phyloP scores from a whole-genome alignment of 1,140 invertebrate genomes.

The Eufriesea mexicana region DNA sequence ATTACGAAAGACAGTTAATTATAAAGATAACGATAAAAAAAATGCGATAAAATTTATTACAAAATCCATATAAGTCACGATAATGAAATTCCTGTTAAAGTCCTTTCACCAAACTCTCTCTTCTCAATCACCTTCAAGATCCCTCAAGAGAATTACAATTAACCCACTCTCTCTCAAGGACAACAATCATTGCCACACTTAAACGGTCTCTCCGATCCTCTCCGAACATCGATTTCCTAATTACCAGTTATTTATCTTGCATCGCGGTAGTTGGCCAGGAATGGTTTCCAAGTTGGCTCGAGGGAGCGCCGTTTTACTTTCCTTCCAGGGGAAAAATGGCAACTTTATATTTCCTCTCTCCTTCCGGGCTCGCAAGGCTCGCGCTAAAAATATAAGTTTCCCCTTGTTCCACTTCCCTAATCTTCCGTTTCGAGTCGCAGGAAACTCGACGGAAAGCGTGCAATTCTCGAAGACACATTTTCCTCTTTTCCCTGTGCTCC shows the following conservation, averaged over 20 bases:
- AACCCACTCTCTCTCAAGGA: too few species aligned
- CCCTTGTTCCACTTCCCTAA: constrained; percentile 15
- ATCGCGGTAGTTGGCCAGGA: neutral
- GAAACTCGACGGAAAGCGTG: constrained; percentile 21
- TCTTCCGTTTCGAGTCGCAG: constrained; percentile 12
- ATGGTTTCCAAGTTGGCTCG: constrained; percentile 20
- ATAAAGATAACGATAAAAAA: too few species aligned
- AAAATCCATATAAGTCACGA: too few species aligned
- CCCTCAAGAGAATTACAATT: too few species aligned
- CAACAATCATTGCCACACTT: too few species aligned
- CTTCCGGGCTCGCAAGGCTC: neutral
- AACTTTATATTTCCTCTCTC: constrained; percentile 25
- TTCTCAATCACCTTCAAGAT: too few species aligned
- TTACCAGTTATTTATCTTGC: neutral
- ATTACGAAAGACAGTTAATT: too few species aligned
- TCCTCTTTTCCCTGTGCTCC: too few species aligned
- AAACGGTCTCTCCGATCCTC: neutral
- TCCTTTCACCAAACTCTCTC: too few species aligned
- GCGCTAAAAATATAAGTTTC: constrained; percentile 32
- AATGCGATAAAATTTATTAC: too few species aligned
- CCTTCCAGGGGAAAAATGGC: neutral
- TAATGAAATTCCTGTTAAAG: too few species aligned
- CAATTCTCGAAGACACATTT: constrained; percentile 5
- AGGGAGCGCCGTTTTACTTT: constrained; percentile 11
- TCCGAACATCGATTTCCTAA: constrained; percentile 21